phyloP scores from a whole-genome alignment of 2,888 invertebrate genomes.

The Halocaridina rubra region DNA sequence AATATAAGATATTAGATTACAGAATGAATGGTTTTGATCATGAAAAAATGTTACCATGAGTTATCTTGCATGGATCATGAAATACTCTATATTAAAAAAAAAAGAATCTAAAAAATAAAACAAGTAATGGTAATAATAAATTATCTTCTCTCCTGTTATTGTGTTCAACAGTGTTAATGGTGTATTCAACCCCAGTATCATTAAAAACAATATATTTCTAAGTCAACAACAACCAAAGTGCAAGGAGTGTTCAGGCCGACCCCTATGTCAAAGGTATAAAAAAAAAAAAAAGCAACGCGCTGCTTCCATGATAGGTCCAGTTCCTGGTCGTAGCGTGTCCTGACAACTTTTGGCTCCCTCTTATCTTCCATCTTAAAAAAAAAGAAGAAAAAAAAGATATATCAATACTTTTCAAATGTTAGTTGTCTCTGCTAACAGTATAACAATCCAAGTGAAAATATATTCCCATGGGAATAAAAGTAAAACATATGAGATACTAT shows the following conservation, averaged over 20 bases:
- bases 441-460: background rate
- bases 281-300: background rate
- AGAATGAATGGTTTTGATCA: too few species aligned
- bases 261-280: background rate
- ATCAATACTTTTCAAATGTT: conserved; percentile 26
- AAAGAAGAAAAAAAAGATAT: too few species aligned
- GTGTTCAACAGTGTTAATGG: conserved; percentile 45
- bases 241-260: background rate
- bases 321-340: conserved; percentile 40
- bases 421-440: conserved; percentile 22
- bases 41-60: too few species aligned
- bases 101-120: too few species aligned
- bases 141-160: conserved; percentile 33
- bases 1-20: too few species aligned
- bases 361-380: too few species aligned
- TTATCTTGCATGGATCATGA: conserved; percentile 31
- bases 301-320: conserved; percentile 52
- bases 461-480: background rate
- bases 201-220: conserved; percentile 12
- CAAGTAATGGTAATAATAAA: too few species aligned
- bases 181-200: conserved; percentile 29
- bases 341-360: background rate
- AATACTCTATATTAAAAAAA: too few species aligned
- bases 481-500: background rate
- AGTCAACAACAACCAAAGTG: conserved; percentile 28